Conservation (phyloP, 2,888 invertebrate genomes). For the Trachelus stipa region DNA sequence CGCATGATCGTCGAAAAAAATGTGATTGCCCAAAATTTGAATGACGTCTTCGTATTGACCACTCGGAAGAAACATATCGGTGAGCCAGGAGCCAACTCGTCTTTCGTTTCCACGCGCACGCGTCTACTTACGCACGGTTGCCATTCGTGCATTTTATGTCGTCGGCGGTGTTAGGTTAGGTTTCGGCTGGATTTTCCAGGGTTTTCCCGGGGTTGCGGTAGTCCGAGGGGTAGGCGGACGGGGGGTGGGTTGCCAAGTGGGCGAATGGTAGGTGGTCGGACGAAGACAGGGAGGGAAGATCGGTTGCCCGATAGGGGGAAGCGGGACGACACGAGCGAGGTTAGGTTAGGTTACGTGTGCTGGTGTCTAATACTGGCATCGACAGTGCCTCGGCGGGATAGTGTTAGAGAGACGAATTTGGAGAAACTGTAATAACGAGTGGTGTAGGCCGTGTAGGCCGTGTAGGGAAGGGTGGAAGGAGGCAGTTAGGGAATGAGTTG, state of each 20-base stretch:
- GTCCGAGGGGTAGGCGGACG: slow-evolving; percentile 40
- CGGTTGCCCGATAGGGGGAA: slow-evolving; percentile 16
- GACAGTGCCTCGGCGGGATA: slow-evolving; percentile 19
- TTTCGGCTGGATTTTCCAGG: slow-evolving; percentile 64
- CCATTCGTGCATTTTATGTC: slow-evolving; percentile 44
- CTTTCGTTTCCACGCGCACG: slow-evolving; percentile 22
- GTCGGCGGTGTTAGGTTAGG: slow-evolving; percentile 49
- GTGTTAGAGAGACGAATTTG: slow-evolving; percentile 29
- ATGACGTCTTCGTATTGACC: too few species aligned
- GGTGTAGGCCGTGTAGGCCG: slow-evolving; percentile 33
- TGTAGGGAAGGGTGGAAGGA: slow-evolving; percentile 30
- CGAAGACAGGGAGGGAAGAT: slow-evolving; percentile 17
- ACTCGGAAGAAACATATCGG: too few species aligned
- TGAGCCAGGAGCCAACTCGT: too few species aligned
- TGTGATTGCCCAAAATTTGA: too few species aligned
- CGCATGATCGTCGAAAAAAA: too few species aligned
- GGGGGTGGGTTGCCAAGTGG: slow-evolving; percentile 6
- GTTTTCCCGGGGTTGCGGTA: slow-evolving; percentile 64
- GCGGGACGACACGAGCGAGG: slow-evolving; percentile 5
- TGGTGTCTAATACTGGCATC: too few species aligned
- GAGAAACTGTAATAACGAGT: slow-evolving; percentile 58
- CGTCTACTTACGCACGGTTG: slow-evolving; percentile 18
- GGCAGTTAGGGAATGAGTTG: slow-evolving; percentile 27
- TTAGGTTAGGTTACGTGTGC: too few species aligned
- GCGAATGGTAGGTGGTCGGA: slow-evolving; percentile 8